Conservation (phyloP, 2,888 invertebrate genomes). For the Rambutsinella grinnellia region DNA sequence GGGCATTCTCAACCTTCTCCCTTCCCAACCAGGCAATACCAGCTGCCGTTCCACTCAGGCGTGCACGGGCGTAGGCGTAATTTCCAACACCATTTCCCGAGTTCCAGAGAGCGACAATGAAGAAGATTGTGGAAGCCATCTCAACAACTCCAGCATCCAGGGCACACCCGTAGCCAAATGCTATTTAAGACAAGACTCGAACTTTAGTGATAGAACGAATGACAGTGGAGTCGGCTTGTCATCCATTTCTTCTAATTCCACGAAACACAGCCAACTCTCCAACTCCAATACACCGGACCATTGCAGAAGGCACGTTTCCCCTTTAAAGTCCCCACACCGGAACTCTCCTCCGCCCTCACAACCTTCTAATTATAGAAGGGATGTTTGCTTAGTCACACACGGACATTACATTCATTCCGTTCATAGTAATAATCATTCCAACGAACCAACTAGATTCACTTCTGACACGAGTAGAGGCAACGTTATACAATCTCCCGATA, state of each 20-base stretch:
- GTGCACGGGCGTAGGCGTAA: background rate
- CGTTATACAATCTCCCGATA: no score
- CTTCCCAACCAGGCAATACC: slow-evolving; percentile 17
- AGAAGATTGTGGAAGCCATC: slow-evolving; percentile 7
- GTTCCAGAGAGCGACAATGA: slow-evolving; percentile 33
- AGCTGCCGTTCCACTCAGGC: background rate
- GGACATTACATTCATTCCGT: background rate
- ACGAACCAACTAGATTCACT: background rate
- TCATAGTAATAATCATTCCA: background rate
- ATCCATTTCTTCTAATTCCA: slow-evolving; percentile 56
- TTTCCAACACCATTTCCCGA: slow-evolving; percentile 16
- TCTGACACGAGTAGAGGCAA: background rate
- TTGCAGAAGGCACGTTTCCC: slow-evolving; percentile 31
- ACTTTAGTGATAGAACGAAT: slow-evolving; percentile 66
- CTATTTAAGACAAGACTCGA: slow-evolving; percentile 66
- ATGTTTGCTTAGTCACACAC: background rate
- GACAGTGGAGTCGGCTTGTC: slow-evolving; percentile 67
- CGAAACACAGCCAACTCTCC: slow-evolving; percentile 26
- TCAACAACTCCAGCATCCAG: slow-evolving; percentile 20
- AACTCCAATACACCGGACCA: slow-evolving; percentile 17
- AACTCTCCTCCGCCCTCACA: background rate
- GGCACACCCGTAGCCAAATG: slow-evolving; percentile 46
- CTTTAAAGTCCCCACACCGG: slow-evolving; percentile 10
- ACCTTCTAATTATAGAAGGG: background rate
- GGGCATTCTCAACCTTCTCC: slow-evolving; percentile 30